A percentile compares a stretch with the other conserved stretches of the same genome.
Evolutionary conservation across 2,888 invertebrate species (phyloP).

Genomic region (Falcaria lacertinaria): DNA sequence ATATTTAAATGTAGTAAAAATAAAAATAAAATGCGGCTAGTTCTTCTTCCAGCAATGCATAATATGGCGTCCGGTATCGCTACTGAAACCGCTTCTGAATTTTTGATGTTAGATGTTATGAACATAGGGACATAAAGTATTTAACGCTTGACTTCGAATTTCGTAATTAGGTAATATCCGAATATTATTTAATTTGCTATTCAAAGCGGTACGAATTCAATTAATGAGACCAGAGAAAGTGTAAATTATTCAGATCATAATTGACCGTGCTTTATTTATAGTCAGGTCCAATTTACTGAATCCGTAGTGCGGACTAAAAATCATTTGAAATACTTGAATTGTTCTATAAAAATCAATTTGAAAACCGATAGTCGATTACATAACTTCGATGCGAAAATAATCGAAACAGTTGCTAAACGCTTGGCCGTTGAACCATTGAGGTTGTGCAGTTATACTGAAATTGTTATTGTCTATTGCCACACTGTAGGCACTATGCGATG

Average conservation of each 20-base stretch:
- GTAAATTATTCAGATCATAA: background rate
- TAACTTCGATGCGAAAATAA: conserved; percentile 28
- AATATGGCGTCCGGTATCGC: too few species aligned
- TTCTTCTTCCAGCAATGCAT: too few species aligned
- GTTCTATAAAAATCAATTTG: conserved; percentile 4
- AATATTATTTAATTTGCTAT: too few species aligned
- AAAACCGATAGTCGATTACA: conserved; percentile 19
- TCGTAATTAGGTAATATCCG: too few species aligned
- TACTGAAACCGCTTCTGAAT: too few species aligned
- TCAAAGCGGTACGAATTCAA: too few species aligned
- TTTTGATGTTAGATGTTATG: too few species aligned
- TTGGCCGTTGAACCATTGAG: conserved; percentile 34
- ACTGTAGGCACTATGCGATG: conserved; percentile 9
- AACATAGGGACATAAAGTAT: too few species aligned
- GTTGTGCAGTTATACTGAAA: conserved; percentile 22
- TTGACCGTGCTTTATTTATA: background rate
- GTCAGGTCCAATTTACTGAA: background rate
- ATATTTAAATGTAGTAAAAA: too few species aligned
- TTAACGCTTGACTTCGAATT: too few species aligned
- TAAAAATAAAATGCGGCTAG: too few species aligned
- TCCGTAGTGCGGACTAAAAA: background rate
- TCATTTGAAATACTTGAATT: background rate
- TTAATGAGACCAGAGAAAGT: background rate
- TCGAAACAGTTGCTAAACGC: conserved; percentile 33
- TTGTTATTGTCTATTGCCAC: conserved; percentile 21